These are phyloP conservation scores for Athripsodes cinereus DNA, from an alignment of 2,888 invertebrate genomes.

Conservation along the genomic window DNA sequence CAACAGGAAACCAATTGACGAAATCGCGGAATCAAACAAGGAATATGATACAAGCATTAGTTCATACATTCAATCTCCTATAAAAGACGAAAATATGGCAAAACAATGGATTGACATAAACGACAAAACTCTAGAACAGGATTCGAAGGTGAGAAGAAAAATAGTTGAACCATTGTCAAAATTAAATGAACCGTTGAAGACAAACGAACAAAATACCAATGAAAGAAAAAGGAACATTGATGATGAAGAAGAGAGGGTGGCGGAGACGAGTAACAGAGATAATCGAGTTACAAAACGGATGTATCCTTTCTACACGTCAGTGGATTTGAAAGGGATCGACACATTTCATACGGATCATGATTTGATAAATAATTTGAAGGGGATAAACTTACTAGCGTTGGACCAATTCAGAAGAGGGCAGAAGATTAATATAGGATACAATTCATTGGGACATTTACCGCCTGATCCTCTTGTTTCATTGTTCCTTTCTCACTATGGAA, in stretches of 20 bases:
- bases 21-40: too few relatives aligned
- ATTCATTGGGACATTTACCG: constrained; percentile 51
- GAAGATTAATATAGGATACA: constrained; percentile 36
- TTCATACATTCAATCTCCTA: too few relatives aligned
- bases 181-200: neutral
- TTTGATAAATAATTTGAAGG: neutral
- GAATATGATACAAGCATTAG: too few relatives aligned
- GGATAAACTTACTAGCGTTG: neutral
- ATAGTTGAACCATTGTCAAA: neutral
- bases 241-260: constrained; percentile 4
- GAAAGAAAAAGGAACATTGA: constrained; percentile 1
- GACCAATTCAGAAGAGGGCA: neutral
- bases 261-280: constrained; percentile 10
- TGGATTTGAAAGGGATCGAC: constrained; percentile 14
- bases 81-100: neutral
- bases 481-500: constrained; percentile 58
- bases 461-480: constrained; percentile 55
- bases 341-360: neutral
- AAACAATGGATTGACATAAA: neutral
- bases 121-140: neutral
- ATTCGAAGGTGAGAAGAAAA: neutral
- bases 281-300: constrained; percentile 11
- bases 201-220: neutral
- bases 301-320: constrained; percentile 10
- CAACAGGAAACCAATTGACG: too few relatives aligned